Base-by-base conservation (phyloP, 2,888 invertebrate species). In the Bembecia ichneumoniformis region DNA sequence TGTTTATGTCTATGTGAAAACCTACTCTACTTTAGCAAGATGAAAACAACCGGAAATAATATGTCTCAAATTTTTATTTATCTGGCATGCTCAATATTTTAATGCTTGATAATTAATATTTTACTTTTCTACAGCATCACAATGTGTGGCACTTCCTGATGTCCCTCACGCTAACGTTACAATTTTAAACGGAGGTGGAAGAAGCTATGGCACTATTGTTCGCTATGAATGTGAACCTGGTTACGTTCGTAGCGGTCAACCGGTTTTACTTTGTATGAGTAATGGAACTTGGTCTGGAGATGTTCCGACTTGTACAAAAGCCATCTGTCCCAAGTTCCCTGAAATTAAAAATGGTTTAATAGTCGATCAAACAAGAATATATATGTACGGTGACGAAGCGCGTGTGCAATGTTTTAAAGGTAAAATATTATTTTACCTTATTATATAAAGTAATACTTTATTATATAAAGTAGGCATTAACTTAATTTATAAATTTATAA, bases 281-380 rank as follows among this genome's bases (percentile, higher is more conserved):
- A 96, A 97, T 68, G 97, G 97, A 48, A 96, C 96, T 9, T 97
- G 97, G 97, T 96, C 96, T 52, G 96, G 95, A 52, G 92, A 94
- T 59, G 95, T 96, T 3, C 97, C 97, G 1, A 91, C 92, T 3
- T 97, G 97, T 76, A 90, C 94, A 35, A 91, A 96, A 63, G 93
- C 92, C 17, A 77, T 90, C 58, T 95, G 94, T 70, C 90, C 92
- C 0, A 89, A 89, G 58, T 89, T 94, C 66, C 96, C 96, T 0
- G 91, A 91, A 69, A 94, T 97, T 54, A 91, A 92, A 62, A 96
- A 96, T 66, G 97, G 97, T 14, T 96, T 94, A 63, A 90, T 97
- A 44, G 93, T 95, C 16, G 96, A 97, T 62, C 87, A 90, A 14
- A 89, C 91, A 0, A 90, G 92, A 56, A 87, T 92, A 46, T 97